phyloP scores from a whole-genome alignment of 2,888 invertebrate genomes.

The Frankliniella intonsa region DNA sequence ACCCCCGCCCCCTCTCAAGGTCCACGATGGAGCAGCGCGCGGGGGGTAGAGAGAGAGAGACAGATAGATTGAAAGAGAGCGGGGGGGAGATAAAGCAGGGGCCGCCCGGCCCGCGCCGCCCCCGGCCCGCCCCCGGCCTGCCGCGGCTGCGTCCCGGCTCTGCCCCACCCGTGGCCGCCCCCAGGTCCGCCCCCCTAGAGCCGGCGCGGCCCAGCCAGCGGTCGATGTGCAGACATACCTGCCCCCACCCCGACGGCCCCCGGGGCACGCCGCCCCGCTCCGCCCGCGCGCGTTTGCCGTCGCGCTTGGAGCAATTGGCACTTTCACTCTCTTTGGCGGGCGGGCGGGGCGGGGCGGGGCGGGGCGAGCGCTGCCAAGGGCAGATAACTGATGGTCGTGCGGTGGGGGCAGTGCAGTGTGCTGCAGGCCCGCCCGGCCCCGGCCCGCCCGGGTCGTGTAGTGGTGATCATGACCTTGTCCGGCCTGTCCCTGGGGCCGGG shows the following conservation, averaged over 20 bases:
- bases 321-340: conserved; percentile 6
- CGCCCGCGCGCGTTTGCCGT: not conserved
- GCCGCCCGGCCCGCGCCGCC: not conserved
- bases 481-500: not conserved
- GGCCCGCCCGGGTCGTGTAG: not conserved
- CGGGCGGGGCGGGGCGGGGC: not conserved
- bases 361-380: not conserved
- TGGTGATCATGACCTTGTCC: not conserved
- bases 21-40: not conserved
- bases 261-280: not conserved
- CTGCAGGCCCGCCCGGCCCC: not conserved
- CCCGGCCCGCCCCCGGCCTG: not conserved
- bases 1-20: not conserved
- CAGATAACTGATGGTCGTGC: not conserved
- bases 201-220: not conserved
- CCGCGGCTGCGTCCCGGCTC: not conserved
- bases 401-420: not conserved
- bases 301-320: conserved; percentile 9
- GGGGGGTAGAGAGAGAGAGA: too few species aligned
- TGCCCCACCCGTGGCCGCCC: not conserved
- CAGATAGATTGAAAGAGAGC: too few species aligned
- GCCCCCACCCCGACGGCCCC: not conserved
- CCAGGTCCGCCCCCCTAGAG: not conserved
- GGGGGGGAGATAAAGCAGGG: too few species aligned
- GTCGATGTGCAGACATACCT: conserved; percentile 24